Evolutionary conservation across 2,113 vertebrate genomes (phyloP).

Genomic region (Actinemys pallida): DNA sequence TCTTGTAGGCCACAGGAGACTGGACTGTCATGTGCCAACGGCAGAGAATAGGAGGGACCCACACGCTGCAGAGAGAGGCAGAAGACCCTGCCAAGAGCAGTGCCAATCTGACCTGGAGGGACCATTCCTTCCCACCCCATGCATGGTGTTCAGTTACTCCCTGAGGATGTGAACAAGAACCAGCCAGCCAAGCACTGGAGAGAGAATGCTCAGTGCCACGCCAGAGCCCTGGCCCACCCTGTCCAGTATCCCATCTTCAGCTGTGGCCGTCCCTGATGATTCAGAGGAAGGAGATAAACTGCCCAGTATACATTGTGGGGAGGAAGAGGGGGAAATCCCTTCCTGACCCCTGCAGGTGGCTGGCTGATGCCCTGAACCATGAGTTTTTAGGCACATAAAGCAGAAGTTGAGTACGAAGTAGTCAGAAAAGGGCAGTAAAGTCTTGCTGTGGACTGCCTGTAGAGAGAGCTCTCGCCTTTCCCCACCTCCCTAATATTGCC

Average conservation of each 20-base stretch:
- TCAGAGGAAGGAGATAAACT: neutral
- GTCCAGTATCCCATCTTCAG: neutral
- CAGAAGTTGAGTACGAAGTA: neutral
- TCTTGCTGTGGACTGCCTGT: neutral
- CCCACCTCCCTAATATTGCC: no score
- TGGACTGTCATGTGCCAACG: neutral
- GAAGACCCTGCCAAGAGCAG: no score
- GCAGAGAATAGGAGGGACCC: neutral
- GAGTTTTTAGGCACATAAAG: neutral
- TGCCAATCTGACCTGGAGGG: neutral
- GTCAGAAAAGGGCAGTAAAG: neutral
- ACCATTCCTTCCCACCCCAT: neutral
- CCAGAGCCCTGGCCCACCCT: neutral
- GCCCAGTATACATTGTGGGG: neutral
- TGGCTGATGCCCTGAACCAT: neutral
- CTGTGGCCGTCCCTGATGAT: neutral
- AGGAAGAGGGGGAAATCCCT: neutral
- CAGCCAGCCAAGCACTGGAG: neutral
- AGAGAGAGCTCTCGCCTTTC: no score
- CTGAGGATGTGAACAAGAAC: neutral
- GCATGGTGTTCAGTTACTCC: neutral
- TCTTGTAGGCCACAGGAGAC: neutral
- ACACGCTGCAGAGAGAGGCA: neutral
- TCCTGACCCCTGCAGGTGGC: neutral
- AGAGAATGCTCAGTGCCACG: neutral